A percentile compares a stretch with the other conserved stretches of the same genome.
phyloP scores from a whole-genome alignment of 2,888 invertebrate genomes.

The Drosophila algonquin region DNA sequence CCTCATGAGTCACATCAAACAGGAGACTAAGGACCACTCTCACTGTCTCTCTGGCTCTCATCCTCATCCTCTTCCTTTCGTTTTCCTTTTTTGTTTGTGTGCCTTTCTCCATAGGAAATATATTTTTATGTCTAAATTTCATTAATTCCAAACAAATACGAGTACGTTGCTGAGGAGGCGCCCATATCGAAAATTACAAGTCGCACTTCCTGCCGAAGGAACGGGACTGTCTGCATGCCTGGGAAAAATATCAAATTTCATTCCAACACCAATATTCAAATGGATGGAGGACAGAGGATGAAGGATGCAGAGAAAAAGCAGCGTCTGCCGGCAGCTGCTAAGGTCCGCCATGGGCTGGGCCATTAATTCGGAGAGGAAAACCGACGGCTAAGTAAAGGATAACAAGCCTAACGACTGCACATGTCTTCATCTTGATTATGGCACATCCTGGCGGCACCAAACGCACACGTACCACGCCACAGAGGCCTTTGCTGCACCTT shows the following conservation, averaged over 20 bases:
- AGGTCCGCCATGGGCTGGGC: slow-evolving; percentile 50
- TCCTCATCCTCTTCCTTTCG: not conserved
- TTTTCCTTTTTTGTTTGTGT: slow-evolving; percentile 55
- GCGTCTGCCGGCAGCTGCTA: slow-evolving; percentile 28
- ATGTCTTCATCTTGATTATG: slow-evolving; percentile 71
- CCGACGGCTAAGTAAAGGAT: slow-evolving; percentile 67
- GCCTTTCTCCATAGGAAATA: slow-evolving; percentile 50
- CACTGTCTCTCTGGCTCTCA: slow-evolving; percentile 3
- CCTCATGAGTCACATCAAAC: slow-evolving; percentile 61
- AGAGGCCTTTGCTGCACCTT: slow-evolving; percentile 53
- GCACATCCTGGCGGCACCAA: slow-evolving; percentile 31
- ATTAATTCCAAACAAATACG: slow-evolving; percentile 74
- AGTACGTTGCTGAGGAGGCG: slow-evolving; percentile 41
- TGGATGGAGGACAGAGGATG: slow-evolving; percentile 32
- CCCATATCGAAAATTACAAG: slow-evolving; percentile 67
- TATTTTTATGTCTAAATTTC: slow-evolving; percentile 74
- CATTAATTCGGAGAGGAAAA: slow-evolving; percentile 66
- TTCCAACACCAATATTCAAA: slow-evolving; percentile 62
- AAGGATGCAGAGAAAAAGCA: slow-evolving; percentile 21
- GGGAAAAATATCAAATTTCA: slow-evolving; percentile 68
- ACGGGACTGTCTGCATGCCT: slow-evolving; percentile 17
- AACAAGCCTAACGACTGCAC: slow-evolving; percentile 70
- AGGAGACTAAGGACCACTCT: slow-evolving; percentile 26
- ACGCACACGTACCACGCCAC: slow-evolving; percentile 48
- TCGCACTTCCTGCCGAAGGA: slow-evolving; percentile 60